Conservation (phyloP, 2,797 vertebrate species). For the Sebastes hopkinsi region DNA sequence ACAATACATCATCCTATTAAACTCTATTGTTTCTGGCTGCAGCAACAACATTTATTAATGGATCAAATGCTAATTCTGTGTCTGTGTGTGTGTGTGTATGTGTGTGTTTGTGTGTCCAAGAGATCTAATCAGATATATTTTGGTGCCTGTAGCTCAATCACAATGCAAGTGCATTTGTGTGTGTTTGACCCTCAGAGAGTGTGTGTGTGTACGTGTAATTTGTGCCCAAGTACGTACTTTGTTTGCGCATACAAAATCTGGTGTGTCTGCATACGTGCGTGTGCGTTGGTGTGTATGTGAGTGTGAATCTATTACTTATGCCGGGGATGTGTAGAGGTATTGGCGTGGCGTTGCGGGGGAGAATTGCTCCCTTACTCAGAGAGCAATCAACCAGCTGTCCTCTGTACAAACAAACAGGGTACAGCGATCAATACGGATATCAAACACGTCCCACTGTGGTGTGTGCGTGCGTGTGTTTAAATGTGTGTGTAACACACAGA, state of each 20-base stretch:
- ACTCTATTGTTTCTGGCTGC: constrained; percentile 56
- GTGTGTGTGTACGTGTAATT: not conserved
- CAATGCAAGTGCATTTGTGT: not conserved
- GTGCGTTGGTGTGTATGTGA: constrained; percentile 10
- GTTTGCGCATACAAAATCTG: constrained; percentile 12
- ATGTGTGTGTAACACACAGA: constrained; percentile 14
- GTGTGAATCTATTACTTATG: constrained; percentile 59
- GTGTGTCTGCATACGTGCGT: constrained; percentile 26
- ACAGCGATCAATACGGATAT: constrained; percentile 81
- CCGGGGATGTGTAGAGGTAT: constrained; percentile 36
- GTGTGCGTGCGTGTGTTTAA: not conserved
- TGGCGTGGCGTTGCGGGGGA: constrained; percentile 40
- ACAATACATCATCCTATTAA: constrained; percentile 71
- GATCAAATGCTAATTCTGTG: constrained; percentile 36
- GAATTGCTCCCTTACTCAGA: constrained; percentile 70
- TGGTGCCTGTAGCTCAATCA: constrained; percentile 2
- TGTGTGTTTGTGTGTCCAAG: constrained; percentile 1
- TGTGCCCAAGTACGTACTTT: not conserved
- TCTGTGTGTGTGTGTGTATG: not conserved
- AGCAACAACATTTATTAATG: constrained; percentile 55
- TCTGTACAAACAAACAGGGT: constrained; percentile 76
- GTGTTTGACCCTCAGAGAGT: not conserved
- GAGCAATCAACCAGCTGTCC: constrained; percentile 81
- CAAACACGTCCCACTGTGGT: constrained; percentile 72
- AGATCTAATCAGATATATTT: constrained; percentile 4